Evolutionary conservation across 2,797 vertebrate genomes (phyloP), one percentile per base, ranked within the genome.

Genomic region (Acanthurus leucopareius): DNA sequence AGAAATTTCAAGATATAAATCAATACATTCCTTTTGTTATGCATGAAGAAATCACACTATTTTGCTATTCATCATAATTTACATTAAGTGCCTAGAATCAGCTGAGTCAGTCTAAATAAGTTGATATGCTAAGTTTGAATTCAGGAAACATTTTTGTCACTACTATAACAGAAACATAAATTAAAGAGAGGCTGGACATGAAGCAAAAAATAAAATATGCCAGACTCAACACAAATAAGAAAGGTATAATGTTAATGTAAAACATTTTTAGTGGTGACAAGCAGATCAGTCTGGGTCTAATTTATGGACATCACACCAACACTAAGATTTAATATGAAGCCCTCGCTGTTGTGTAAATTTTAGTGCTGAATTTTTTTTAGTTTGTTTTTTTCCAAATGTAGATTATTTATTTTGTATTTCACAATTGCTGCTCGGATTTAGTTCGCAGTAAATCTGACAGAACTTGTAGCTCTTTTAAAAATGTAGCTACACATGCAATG

Each of bases 401-500:
- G 22, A 7, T 77, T 86, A 75, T 85, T 79, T 35, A 79, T 89
- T 80, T 65, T 35, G 32, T 35, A 7, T 35, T 35, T 35, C 32
- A 35, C 32, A 35, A 35, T 70, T 73, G 47, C 72, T 72, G 79
- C 57, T 69, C 14, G 63, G 54, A 68, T 75, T 82, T 57, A 72
- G 56, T 69, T 83, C 58, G 82, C 49, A 65, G 54, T 69, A 48
- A 60, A 71, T 57, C n/a, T 61, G 51, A 40, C 6, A 22, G 10
- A 25, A 57, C n/a, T 15, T 68, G 5, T 25, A 51, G 1, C 17
- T 63, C 56, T 66, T 59, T 44, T 17, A 57, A 64, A 54, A 11
- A 14, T 48, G 40, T 28, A 32, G 25, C 17, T 52, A 69, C 62
- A 75, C 45, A 15, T 11, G 65, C 65, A 44, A 25, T 45, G 9